phyloP scores from a whole-genome alignment of 2,888 invertebrate species.

The Apeira syringaria region DNA sequence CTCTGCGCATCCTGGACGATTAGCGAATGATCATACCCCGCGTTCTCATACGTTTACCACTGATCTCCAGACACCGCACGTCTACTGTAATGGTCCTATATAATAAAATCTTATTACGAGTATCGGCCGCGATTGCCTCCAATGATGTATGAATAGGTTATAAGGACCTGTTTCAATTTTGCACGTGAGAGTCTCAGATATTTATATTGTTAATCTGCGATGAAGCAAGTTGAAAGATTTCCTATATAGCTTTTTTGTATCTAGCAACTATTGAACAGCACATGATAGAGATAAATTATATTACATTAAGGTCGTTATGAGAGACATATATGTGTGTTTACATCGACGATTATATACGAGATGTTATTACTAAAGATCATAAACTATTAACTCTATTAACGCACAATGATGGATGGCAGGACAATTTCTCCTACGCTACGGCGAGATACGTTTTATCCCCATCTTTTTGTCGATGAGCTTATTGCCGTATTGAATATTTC shows the following conservation, averaged over 20 bases:
- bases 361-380: slow-evolving; percentile 44
- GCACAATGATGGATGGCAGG: slow-evolving; percentile 58
- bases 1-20: slow-evolving; percentile 42
- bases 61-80: slow-evolving; percentile 68
- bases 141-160: slow-evolving; percentile 63
- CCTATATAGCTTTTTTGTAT: background rate
- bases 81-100: slow-evolving; percentile 69
- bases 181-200: slow-evolving; percentile 34
- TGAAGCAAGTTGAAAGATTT: background rate
- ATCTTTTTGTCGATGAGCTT: slow-evolving; percentile 62
- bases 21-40: slow-evolving; percentile 50
- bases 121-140: slow-evolving; percentile 59
- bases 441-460: slow-evolving; percentile 54
- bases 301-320: slow-evolving; percentile 10
- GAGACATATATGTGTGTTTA: slow-evolving; percentile 8
- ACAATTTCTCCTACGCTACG: slow-evolving; percentile 58
- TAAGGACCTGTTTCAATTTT: slow-evolving; percentile 59
- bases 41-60: slow-evolving; percentile 61
- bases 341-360: slow-evolving; percentile 10
- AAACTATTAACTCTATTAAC: slow-evolving; percentile 54
- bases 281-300: slow-evolving; percentile 1
- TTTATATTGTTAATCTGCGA: slow-evolving; percentile 5
- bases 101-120: slow-evolving; percentile 75
- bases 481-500: slow-evolving; percentile 61
- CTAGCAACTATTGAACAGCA: background rate